phyloP scores from a whole-genome alignment of 1,140 invertebrate genomes.

The Lepidurus apus region DNA sequence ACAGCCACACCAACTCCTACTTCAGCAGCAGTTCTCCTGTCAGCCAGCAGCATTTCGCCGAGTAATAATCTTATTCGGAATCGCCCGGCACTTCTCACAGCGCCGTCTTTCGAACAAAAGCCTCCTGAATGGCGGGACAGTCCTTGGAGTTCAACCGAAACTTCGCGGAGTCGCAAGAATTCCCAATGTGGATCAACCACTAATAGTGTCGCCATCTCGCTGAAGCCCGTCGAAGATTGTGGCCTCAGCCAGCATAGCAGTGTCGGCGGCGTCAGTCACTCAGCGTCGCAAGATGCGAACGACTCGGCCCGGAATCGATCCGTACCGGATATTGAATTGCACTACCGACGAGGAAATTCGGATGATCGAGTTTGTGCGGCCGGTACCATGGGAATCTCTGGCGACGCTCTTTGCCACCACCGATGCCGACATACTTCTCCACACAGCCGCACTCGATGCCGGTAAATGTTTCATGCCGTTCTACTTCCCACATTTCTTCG shows the following conservation, averaged over 20 bases:
- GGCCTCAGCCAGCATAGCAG: conserved; percentile 28
- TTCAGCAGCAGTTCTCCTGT: not conserved
- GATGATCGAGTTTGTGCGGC: conserved; percentile 34
- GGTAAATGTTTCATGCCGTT: conserved; percentile 32
- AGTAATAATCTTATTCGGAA: not conserved
- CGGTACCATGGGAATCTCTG: conserved; percentile 6
- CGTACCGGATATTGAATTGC: conserved; percentile 81
- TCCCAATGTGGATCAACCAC: conserved; percentile 30
- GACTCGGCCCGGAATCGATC: conserved; percentile 50
- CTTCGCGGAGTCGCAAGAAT: conserved; percentile 33
- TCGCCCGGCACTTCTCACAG: conserved; percentile 24
- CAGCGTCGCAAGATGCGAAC: conserved; percentile 1
- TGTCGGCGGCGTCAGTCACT: conserved; percentile 26
- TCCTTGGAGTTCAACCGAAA: conserved; percentile 33
- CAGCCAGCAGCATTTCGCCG: not conserved
- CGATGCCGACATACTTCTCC: conserved; percentile 23
- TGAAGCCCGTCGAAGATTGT: not conserved
- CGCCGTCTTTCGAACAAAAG: conserved; percentile 32
- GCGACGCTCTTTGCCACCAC: conserved; percentile 24
- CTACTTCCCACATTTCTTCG: not conserved
- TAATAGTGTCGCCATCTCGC: conserved; percentile 30
- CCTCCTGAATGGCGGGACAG: conserved; percentile 28
- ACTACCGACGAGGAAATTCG: conserved; percentile 55
- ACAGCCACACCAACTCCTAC: not conserved
- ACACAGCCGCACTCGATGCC: conserved; percentile 34